Conservation (phyloP, 2,113 vertebrate species). For the Phalacrocorax aristotelis region DNA sequence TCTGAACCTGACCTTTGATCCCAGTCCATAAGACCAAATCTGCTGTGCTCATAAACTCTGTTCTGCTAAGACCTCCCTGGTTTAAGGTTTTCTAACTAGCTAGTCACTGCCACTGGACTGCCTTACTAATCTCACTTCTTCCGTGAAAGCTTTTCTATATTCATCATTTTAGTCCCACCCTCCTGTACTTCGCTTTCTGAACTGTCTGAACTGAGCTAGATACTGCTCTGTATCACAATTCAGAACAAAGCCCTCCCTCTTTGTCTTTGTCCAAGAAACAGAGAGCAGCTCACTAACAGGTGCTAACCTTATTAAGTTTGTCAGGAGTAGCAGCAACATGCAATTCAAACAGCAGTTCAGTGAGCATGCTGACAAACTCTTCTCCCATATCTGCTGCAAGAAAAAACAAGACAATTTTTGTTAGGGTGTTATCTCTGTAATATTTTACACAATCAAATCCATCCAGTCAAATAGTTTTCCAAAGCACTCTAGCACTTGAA, state of each 20-base stretch:
- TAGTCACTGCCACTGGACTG: neutral
- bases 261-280: neutral
- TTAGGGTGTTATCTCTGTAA: neutral
- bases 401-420: constrained; percentile 12
- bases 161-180: neutral
- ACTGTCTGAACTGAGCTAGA: neutral
- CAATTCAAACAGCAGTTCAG: constrained; percentile 94
- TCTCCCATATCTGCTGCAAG: constrained; percentile 79
- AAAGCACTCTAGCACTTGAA: neutral
- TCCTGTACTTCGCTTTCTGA: neutral
- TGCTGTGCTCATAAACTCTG: neutral
- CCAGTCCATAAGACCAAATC: neutral
- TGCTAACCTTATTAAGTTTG: constrained; percentile 93
- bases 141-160: neutral
- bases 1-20: neutral
- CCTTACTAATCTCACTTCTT: neutral
- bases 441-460: neutral
- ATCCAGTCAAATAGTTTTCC: neutral
- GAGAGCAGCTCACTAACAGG: neutral
- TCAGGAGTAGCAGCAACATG: constrained; percentile 97
- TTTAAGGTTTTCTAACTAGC: neutral
- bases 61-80: neutral
- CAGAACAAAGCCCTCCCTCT: neutral
- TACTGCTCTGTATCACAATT: neutral
- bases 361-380: constrained; percentile 90